phyloP scores from a whole-genome alignment of 1,140 invertebrate species.

The Saxidomus purpurata region DNA sequence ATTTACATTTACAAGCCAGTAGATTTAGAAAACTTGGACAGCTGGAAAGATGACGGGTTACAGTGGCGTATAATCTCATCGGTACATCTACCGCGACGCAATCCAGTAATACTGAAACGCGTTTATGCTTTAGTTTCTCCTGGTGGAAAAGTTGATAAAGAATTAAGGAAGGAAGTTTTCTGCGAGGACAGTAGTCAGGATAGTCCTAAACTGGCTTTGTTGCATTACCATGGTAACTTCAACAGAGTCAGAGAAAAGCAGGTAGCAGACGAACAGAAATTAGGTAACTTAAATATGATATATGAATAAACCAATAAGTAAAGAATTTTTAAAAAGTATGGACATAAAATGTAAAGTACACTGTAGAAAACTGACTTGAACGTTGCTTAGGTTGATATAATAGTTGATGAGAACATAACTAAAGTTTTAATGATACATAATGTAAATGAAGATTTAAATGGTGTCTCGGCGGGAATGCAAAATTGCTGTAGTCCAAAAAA shows the following conservation, averaged over 20 bases:
- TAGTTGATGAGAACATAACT: too few relatives aligned
- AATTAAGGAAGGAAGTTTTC: background rate
- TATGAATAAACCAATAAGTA: too few relatives aligned
- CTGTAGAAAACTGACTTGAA: too few relatives aligned
- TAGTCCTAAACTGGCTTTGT: background rate
- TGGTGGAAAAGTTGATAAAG: conserved; percentile 1
- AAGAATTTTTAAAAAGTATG: too few relatives aligned
- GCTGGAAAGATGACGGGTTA: conserved; percentile 1
- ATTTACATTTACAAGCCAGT: conserved; percentile 13
- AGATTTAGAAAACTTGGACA: background rate
- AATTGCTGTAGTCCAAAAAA: too few relatives aligned
- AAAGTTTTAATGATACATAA: too few relatives aligned
- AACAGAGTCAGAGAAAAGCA: background rate
- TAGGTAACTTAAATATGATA: too few relatives aligned
- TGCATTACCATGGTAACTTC: conserved; percentile 14
- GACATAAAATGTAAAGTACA: too few relatives aligned
- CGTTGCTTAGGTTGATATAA: too few relatives aligned
- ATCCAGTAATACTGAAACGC: background rate
- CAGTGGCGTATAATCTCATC: conserved; percentile 24
- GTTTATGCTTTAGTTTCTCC: background rate
- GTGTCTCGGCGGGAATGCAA: too few relatives aligned
- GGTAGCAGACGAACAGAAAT: background rate
- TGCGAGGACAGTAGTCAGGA: background rate
- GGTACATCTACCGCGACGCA: conserved; percentile 11
- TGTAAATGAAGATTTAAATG: too few relatives aligned